Conservation (phyloP, 1,140 invertebrate genomes). For the Himalopsyche phryganea region DNA sequence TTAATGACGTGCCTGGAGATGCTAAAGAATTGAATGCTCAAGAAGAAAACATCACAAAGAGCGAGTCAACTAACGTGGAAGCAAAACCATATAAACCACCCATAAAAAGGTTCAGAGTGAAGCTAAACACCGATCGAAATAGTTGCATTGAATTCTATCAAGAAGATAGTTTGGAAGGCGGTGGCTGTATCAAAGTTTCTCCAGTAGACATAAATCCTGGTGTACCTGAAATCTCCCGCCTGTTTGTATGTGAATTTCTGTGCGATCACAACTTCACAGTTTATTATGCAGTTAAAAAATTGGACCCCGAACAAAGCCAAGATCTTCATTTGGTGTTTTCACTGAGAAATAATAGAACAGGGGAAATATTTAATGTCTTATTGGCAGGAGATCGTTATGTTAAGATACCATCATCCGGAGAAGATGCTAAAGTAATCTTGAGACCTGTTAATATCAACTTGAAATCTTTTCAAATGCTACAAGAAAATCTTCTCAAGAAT, state of each 20-base stretch:
- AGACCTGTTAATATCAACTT: slow-evolving; percentile 8
- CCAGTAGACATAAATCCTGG: slow-evolving; percentile 5
- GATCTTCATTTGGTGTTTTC: slow-evolving; percentile 18
- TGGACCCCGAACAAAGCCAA: slow-evolving; percentile 7
- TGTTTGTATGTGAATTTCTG: slow-evolving; percentile 25
- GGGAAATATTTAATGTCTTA: slow-evolving; percentile 6
- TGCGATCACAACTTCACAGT: slow-evolving; percentile 27
- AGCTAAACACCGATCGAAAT: not conserved
- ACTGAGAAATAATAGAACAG: slow-evolving; percentile 18
- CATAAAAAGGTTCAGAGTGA: slow-evolving; percentile 7
- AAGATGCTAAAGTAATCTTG: not conserved
- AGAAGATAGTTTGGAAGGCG: slow-evolving; percentile 28
- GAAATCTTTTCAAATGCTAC: slow-evolving; percentile 36
- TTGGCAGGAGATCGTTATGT: not conserved
- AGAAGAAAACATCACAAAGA: not conserved
- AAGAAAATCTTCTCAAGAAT: slow-evolving; percentile 40
- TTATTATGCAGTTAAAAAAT: slow-evolving; percentile 20
- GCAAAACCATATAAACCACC: not conserved
- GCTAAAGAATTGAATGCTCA: not conserved
- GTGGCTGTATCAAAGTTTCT: slow-evolving; percentile 26
- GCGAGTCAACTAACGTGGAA: not conserved
- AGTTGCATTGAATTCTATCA: slow-evolving; percentile 17
- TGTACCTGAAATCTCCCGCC: not conserved
- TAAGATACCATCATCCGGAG: not conserved
- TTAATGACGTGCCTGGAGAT: too few species aligned